Base-by-base conservation (phyloP, 1,140 invertebrate genomes). In the Oscheius sp. region DNA sequence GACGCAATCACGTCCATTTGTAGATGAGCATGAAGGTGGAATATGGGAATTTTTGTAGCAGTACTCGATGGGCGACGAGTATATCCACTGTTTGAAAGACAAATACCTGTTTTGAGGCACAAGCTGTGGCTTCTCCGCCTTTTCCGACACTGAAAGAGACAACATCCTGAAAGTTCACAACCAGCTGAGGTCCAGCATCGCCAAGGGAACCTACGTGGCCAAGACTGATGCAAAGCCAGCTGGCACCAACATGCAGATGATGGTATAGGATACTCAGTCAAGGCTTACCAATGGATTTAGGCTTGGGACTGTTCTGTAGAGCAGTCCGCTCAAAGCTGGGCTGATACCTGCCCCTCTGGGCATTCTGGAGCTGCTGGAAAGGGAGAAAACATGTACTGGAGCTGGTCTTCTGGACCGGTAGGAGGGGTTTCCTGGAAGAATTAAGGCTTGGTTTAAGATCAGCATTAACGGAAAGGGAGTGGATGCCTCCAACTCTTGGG, bases 201-300 rank as follows among this genome's bases (percentile, higher is more conserved):
- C 65, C 1, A 49, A 55, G 55, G 65, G 65, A 32, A 55, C 31
- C 0, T 67, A 67, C 26, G 32, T 67, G 7, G 65, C 45, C 13
- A 67, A 32, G 15, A 49, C 31, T 26, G 18, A 13, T 1, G 55
- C 31, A 31, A 52, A 67, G 15, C 29, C 18, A n/a, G 18, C 65
- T 32, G 65, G 15, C 26, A 55, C 20, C 28, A 55, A 67, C 13
- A 67, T 67, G 42, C 38, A 31, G 18, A 67, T 52, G 34, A 52
- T 67, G 46, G 55, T 36, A 32, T 67, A 45, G 42, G 46, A 67
- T n/a, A n/a, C n/a, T n/a, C n/a, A n/a, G n/a, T n/a, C n/a, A n/a
- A n/a, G n/a, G n/a, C n/a, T n/a, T n/a, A n/a, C n/a, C n/a, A n/a
- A n/a, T n/a, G n/a, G n/a, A n/a, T n/a, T n/a, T n/a, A n/a, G n/a